phyloP scores from a whole-genome alignment of 1,140 invertebrate genomes.

The Orchestia grillus region DNA sequence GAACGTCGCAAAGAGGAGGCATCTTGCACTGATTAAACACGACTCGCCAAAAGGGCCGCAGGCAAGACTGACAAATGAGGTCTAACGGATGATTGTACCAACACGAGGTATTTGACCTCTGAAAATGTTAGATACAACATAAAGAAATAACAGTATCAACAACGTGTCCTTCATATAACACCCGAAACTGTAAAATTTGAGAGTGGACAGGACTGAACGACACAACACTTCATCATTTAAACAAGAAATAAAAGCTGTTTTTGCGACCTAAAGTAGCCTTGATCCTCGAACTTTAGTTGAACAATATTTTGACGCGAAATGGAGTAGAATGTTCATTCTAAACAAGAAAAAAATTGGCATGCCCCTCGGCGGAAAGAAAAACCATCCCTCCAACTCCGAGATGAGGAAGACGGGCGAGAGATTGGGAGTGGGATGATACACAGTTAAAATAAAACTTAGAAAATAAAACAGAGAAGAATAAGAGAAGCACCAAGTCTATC shows the following conservation, averaged over 20 bases:
- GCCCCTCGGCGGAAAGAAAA: not conserved
- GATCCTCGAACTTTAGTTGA: not conserved
- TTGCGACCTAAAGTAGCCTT: not conserved
- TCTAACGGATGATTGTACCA: not conserved
- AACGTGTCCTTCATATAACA: not conserved
- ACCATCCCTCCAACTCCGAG: not conserved
- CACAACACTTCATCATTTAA: not conserved
- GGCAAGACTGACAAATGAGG: not conserved
- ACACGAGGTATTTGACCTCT: not conserved
- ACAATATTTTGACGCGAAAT: not conserved
- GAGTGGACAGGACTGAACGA: not conserved
- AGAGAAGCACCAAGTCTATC: not conserved
- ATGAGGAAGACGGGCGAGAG: not conserved
- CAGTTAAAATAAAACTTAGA: not conserved
- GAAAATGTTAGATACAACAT: not conserved
- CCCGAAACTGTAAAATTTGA: not conserved
- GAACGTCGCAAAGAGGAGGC: not conserved
- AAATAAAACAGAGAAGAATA: not conserved
- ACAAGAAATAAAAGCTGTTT: not conserved
- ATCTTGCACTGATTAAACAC: constrained; percentile 25
- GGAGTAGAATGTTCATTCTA: not conserved
- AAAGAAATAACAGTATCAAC: not conserved
- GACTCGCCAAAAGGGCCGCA: not conserved
- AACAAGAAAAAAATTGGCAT: not conserved
- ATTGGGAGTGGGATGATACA: not conserved